phyloP scores from a whole-genome alignment of 2,797 vertebrate genomes.

The Columba guinea region DNA sequence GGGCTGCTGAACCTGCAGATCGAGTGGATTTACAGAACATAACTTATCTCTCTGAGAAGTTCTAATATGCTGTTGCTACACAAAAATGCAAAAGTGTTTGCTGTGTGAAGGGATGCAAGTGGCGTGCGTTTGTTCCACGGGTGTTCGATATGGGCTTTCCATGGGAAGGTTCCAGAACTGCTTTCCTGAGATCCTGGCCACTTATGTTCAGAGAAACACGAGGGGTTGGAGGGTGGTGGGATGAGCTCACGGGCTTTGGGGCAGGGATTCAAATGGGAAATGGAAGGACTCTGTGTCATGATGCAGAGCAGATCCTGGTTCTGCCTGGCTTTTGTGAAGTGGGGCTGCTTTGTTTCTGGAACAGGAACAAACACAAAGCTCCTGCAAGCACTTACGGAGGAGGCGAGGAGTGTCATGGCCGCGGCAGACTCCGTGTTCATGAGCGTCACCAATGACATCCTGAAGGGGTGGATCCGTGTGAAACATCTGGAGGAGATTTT shows the following conservation, averaged over 20 bases:
- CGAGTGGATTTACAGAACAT: not conserved
- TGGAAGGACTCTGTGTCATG: not conserved
- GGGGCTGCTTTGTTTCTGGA: not conserved
- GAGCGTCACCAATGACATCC: constrained; percentile 53
- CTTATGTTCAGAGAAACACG: not conserved
- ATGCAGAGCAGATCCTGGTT: not conserved
- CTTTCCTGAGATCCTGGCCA: not conserved
- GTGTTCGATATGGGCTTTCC: not conserved
- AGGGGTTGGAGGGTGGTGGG: not conserved
- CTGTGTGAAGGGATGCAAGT: not conserved
- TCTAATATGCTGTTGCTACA: not conserved
- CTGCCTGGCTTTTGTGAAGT: not conserved
- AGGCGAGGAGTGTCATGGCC: constrained; percentile 77
- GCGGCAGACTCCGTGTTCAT: constrained; percentile 76
- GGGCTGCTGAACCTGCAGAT: not conserved
- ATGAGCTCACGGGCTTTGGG: not conserved
- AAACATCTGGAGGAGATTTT: constrained; percentile 79
- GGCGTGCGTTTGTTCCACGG: not conserved
- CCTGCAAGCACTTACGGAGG: constrained; percentile 73
- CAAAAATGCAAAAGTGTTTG: not conserved
- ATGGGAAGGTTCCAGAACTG: not conserved
- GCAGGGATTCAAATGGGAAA: not conserved
- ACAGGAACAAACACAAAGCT: constrained; percentile 78
- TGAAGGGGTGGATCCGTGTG: constrained; percentile 72
- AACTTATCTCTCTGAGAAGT: not conserved